Percentiles rank a stretch among this genome's conserved stretches.
phyloP scores from a whole-genome alignment of 2,113 vertebrate species.

The Mobula birostris region DNA sequence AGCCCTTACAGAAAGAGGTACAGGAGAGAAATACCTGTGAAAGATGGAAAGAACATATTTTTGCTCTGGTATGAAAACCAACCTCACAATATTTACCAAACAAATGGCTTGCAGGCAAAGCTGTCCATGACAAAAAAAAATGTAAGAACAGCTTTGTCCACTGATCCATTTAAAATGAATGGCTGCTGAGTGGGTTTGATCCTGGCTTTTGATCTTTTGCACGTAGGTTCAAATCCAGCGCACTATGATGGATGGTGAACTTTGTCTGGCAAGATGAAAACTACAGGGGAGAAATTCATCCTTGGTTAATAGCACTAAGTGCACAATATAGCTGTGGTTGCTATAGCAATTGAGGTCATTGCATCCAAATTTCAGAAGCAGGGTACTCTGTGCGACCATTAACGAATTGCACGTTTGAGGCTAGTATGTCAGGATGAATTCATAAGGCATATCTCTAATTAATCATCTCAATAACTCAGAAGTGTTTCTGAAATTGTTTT shows the following conservation, averaged over 20 bases:
- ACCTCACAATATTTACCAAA: neutral
- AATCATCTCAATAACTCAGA: too few species aligned
- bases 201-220: neutral
- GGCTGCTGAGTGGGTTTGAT: neutral
- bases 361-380: too few species aligned
- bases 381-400: too few species aligned
- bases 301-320: too few species aligned
- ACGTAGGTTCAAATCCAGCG: neutral
- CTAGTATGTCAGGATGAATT: too few species aligned
- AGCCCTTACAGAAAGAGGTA: neutral
- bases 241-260: neutral
- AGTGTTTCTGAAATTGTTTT: neutral
- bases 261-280: neutral
- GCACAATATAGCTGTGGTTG: too few species aligned
- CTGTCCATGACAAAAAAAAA: neutral
- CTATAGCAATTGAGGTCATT: too few species aligned
- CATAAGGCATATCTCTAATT: neutral
- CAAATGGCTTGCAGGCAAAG: neutral
- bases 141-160: neutral
- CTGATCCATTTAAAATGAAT: neutral
- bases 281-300: too few species aligned
- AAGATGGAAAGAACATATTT: neutral
- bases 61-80: neutral
- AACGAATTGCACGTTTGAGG: too few species aligned
- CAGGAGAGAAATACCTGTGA: neutral